Evolutionary conservation across 2,113 vertebrate genomes (phyloP), one percentile per base, ranked within the genome.

Genomic region (Scatophagus argus): DNA sequence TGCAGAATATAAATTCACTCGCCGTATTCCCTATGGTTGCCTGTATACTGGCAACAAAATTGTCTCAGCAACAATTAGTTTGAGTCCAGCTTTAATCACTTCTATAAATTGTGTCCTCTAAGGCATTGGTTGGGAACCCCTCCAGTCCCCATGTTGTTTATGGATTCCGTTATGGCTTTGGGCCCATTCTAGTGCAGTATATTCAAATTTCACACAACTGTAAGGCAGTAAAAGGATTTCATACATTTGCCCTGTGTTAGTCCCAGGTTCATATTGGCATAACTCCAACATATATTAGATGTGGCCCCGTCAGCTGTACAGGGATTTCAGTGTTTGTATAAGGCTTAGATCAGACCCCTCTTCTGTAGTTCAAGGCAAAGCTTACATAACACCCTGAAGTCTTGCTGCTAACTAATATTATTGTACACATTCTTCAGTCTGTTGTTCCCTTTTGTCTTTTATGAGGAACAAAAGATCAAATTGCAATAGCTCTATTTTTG

Each of bases 401-500:
- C 64, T 32, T 4, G 27, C 44, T 56, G 56, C 47, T 44, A 34
- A 56, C 47, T 62, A 82, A 82, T 79, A 81, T 86, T 82, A 61
- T 79, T 66, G 34, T 41, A 31, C 34, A 44, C 74, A 47, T 64
- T 74, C 16, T 27, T 41, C 36, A 14, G 2, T 47, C 38, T 44
- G 8, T 55, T 11, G 1, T 32, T 23, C 17, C n/a, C 4, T 0
- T 8, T 29, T 23, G 34, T 51, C 39, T 4, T 19, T 8, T 43
- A 5, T 32, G 23, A 59, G 12, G n/a, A 61, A 49, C 21, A 41
- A 68, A 55, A 65, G 6, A 61, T 41, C n/a, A 25, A 72, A 61
- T 27, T 43, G 4, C 1, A 16, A 64, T 3, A 23, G 52, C 14
- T 19, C 49, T 23, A 43, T 23, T 31, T 39, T 46, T 13, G 29